Percentiles rank a stretch among this genome's conserved stretches.
Evolutionary conservation across 1,140 invertebrate genomes (phyloP).

Genomic region (Epicauta chinensis): DNA sequence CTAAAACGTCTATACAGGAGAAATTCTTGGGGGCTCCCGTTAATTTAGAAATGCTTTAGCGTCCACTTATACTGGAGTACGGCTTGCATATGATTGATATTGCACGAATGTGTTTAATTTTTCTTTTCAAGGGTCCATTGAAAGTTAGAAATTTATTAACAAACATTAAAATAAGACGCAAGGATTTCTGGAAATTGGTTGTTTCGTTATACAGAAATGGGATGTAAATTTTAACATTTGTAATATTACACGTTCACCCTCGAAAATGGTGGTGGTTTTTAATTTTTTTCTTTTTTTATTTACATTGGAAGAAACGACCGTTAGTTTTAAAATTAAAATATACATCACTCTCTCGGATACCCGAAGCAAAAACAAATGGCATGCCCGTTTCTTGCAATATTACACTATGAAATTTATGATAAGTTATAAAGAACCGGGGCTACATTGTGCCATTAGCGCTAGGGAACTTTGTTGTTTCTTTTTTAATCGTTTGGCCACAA

Average conservation of each 20-base stretch:
- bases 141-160: too few relatives aligned
- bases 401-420: constrained; percentile 37
- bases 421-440: constrained; percentile 31
- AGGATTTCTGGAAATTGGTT: too few relatives aligned
- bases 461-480: constrained; percentile 25
- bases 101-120: too few relatives aligned
- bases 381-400: constrained; percentile 32
- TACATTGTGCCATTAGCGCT: constrained; percentile 25
- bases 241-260: constrained; percentile 19
- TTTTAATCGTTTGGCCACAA: constrained; percentile 24
- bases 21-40: too few relatives aligned
- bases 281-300: constrained; percentile 24
- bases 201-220: neutral
- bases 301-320: constrained; percentile 27
- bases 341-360: constrained; percentile 31
- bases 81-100: too few relatives aligned
- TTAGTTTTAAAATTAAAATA: constrained; percentile 38
- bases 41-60: too few relatives aligned
- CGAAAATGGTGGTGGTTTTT: too few relatives aligned
- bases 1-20: too few relatives aligned
- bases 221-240: constrained; percentile 24
- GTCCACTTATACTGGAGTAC: too few relatives aligned
- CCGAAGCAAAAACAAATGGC: constrained; percentile 37
- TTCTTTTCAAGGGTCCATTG: too few relatives aligned
- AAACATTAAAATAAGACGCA: too few relatives aligned